phyloP scores from a whole-genome alignment of 2,797 vertebrate genomes.

The Coreius guichenoti region DNA sequence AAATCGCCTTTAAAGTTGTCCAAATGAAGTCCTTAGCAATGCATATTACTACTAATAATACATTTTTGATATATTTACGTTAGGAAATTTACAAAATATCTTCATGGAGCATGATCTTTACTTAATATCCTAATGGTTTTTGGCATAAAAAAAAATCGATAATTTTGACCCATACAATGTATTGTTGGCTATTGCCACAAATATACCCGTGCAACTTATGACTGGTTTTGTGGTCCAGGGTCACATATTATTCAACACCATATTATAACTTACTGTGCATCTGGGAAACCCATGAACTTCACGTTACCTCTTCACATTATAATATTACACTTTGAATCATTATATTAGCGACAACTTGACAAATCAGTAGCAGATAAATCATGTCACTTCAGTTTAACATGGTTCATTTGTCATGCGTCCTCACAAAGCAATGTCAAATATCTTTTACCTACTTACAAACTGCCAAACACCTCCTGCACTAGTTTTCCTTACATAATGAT shows the following conservation, averaged over 20 bases:
- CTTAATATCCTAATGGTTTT: too few relatives aligned
- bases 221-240: too few relatives aligned
- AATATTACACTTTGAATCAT: neutral
- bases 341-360: neutral
- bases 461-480: neutral
- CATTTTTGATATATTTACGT: too few relatives aligned
- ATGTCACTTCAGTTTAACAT: neutral
- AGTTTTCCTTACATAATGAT: neutral
- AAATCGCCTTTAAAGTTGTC: too few relatives aligned
- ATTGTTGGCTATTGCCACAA: too few relatives aligned
- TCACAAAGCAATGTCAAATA: slow-evolving; percentile 2
- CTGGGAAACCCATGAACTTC: neutral
- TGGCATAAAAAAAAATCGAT: too few relatives aligned
- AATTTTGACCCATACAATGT: too few relatives aligned
- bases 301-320: neutral
- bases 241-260: neutral
- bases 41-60: too few relatives aligned
- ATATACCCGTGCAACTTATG: too few relatives aligned
- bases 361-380: slow-evolving; percentile 3
- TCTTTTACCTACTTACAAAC: slow-evolving; percentile 5
- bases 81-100: too few relatives aligned
- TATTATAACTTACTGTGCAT: neutral
- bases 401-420: neutral
- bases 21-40: too few relatives aligned
- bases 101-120: too few relatives aligned